Percentiles rank a stretch among this genome's conserved stretches.
phyloP scores from a whole-genome alignment of 2,797 vertebrate genomes.

The Centroberyx gerrardi region DNA sequence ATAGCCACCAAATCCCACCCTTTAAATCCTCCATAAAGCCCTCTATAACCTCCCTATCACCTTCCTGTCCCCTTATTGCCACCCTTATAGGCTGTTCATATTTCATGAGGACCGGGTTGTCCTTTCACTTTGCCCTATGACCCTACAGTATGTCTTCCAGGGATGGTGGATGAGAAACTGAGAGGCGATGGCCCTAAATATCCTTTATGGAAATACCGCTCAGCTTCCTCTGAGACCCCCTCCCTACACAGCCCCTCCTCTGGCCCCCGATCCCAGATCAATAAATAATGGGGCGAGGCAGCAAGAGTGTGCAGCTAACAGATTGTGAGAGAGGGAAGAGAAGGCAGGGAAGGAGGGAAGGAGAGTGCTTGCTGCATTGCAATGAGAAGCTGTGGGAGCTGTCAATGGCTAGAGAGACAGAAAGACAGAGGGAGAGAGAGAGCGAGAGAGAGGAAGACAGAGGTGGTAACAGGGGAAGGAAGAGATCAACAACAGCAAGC shows the following conservation, averaged over 20 bases:
- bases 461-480: conserved; percentile 22
- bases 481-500: conserved; percentile 37
- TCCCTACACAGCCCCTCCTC: conserved; percentile 43
- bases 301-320: conserved; percentile 75
- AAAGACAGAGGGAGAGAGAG: conserved; percentile 19
- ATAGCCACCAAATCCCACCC: conserved; percentile 36
- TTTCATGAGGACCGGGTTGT: conserved; percentile 69
- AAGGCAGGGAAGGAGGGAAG: conserved; percentile 26
- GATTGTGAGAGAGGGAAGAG: conserved; percentile 70
- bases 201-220: conserved; percentile 81
- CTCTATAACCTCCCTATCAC: conserved; percentile 21
- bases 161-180: conserved; percentile 47
- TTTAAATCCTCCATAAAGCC: conserved; percentile 42
- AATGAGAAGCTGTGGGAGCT: conserved; percentile 61
- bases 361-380: conserved; percentile 49
- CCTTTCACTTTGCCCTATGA: conserved; percentile 71
- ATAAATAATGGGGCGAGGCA: conserved; percentile 83
- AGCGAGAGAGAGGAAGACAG: not conserved
- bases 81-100: conserved; percentile 65
- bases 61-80: conserved; percentile 35
- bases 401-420: conserved; percentile 38
- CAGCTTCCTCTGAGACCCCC: conserved; percentile 45
- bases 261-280: conserved; percentile 70
- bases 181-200: conserved; percentile 78
- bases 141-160: conserved; percentile 68